Conservation (phyloP, 2,113 vertebrate species). For the Chunga burmeisteri region DNA sequence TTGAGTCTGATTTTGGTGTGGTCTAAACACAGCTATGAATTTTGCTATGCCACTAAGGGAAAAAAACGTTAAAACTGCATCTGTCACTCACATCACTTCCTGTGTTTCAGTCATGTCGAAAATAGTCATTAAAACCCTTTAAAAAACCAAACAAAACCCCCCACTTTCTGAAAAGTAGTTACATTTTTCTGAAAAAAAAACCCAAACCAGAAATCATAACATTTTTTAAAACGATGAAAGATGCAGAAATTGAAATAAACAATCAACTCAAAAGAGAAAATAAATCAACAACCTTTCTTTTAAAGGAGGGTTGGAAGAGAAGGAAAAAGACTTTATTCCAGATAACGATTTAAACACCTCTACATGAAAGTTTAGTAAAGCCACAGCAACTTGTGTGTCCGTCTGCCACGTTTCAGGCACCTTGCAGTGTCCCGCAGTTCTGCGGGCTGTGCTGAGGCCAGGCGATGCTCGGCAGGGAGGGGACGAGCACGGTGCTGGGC, state of each 20-base stretch:
- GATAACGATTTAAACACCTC: not conserved
- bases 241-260: not conserved
- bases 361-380: not conserved
- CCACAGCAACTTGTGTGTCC: not conserved
- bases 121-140: not conserved
- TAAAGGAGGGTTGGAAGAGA: not conserved
- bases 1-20: not conserved
- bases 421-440: no score
- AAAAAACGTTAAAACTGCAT: not conserved
- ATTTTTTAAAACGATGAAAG: not conserved
- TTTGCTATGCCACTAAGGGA: not conserved
- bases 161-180: not conserved
- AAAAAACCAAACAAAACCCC: not conserved
- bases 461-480: not conserved
- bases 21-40: not conserved
- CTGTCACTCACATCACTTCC: not conserved
- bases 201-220: not conserved
- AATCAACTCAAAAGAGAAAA: not conserved
- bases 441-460: not conserved
- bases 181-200: not conserved
- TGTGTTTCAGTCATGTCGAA: not conserved
- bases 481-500: no score
- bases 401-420: fast-evolving
- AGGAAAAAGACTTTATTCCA: not conserved
- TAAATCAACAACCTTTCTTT: not conserved